phyloP scores from a whole-genome alignment of 2,113 vertebrate genomes.

The Gambusia affinis region DNA sequence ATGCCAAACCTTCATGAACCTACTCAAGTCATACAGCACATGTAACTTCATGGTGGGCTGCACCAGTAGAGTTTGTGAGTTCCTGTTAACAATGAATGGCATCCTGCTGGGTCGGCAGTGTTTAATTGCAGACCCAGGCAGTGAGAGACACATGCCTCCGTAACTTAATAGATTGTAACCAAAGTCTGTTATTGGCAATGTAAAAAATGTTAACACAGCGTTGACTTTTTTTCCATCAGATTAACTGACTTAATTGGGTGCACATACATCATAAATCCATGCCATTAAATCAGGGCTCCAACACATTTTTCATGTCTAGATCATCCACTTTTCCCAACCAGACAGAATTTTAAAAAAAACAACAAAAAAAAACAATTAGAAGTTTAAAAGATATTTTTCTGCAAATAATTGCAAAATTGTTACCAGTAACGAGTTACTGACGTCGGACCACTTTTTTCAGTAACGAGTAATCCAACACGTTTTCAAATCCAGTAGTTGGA shows the following conservation, averaged over 20 bases:
- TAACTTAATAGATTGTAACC: conserved; percentile 13
- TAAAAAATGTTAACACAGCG: conserved; percentile 3
- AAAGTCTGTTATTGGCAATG: conserved; percentile 2
- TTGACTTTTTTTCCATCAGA: conserved; percentile 3
- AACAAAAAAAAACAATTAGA: no score
- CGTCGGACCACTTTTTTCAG: no score
- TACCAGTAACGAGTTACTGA: no score
- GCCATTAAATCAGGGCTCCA: not conserved
- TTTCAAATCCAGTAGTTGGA: no score
- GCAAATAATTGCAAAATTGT: no score
- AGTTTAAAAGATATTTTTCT: not conserved
- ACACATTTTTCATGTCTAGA: not conserved
- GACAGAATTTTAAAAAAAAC: no score
- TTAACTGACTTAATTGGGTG: not conserved
- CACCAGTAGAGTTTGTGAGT: not conserved
- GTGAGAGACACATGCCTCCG: not conserved
- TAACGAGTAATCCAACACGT: no score
- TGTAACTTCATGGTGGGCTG: not conserved
- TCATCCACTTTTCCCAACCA: no score
- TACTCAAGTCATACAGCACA: not conserved
- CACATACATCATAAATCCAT: not conserved
- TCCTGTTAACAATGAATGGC: conserved; percentile 20
- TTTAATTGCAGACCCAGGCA: conserved; percentile 13
- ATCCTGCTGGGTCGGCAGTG: conserved; percentile 5
- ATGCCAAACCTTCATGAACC: not conserved